A percentile compares a stretch with the other conserved stretches of the same genome.
Conservation (phyloP, 2,113 vertebrate species). For the Cettia cetti region DNA sequence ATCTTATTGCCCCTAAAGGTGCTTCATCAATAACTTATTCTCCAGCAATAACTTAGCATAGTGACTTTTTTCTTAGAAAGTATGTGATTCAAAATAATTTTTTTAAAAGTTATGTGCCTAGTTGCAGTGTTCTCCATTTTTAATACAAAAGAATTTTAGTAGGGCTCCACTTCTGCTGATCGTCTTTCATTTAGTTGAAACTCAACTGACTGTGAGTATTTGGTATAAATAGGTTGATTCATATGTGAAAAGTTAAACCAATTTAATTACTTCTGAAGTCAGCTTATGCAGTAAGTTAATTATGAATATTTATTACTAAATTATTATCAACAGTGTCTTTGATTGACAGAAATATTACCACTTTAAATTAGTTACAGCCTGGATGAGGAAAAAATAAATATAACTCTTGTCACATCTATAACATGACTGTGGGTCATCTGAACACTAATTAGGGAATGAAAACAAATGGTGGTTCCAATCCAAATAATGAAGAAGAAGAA, state of each 20-base stretch:
- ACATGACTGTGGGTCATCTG: not conserved
- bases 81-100: not conserved
- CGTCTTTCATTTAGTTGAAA: not conserved
- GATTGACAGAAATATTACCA: not conserved
- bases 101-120: not conserved
- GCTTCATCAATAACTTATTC: not conserved
- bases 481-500: constrained; percentile 13
- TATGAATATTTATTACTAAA: constrained; percentile 30
- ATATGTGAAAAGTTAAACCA: not conserved
- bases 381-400: not conserved
- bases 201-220: not conserved
- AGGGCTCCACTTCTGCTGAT: not conserved
- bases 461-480: not conserved
- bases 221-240: not conserved
- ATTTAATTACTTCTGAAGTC: constrained; percentile 5
- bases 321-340: not conserved
- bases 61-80: not conserved
- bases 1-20: not conserved
- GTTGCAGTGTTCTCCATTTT: not conserved
- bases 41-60: not conserved
- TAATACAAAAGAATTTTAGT: not conserved
- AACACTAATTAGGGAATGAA: constrained; percentile 47
- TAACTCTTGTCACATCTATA: not conserved
- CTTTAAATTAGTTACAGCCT: not conserved
- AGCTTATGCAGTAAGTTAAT: not conserved